phyloP scores from a whole-genome alignment of 1,140 invertebrate species.

The Zaprionus ghesquierei region DNA sequence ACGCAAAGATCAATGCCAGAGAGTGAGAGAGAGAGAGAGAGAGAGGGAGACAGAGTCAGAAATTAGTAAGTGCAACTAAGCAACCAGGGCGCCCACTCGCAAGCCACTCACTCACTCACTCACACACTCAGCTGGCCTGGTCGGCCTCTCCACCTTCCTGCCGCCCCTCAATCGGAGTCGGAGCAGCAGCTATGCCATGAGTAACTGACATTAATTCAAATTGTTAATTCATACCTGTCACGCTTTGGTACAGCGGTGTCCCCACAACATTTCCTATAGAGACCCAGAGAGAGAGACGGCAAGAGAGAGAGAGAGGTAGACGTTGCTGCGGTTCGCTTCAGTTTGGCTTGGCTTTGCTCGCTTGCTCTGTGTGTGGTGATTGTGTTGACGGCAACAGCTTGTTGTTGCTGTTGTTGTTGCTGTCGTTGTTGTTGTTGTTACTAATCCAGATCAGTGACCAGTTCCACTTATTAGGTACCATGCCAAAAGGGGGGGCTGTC shows the following conservation, averaged over 20 bases:
- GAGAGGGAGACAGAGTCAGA: conserved; percentile 46
- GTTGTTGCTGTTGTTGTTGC: conserved; percentile 35
- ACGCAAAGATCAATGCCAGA: conserved; percentile 77
- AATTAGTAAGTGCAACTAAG: conserved; percentile 80
- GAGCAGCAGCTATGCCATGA: conserved; percentile 74
- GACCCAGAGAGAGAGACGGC: conserved; percentile 16
- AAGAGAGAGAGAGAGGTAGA: background rate
- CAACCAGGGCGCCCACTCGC: conserved; percentile 72
- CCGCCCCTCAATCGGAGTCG: conserved; percentile 8
- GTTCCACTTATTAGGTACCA: conserved; percentile 78
- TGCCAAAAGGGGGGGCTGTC: conserved; percentile 44
- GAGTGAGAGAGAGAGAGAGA: background rate
- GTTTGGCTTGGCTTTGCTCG: conserved; percentile 14
- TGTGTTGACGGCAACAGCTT: conserved; percentile 74
- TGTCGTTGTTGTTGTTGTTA: conserved; percentile 56
- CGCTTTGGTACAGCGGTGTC: conserved; percentile 81
- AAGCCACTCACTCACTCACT: conserved; percentile 28
- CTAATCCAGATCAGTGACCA: conserved; percentile 80
- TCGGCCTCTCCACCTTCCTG: background rate
- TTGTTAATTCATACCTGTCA: conserved; percentile 81
- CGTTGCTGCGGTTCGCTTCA: background rate
- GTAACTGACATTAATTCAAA: conserved; percentile 81
- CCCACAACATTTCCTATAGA: conserved; percentile 74
- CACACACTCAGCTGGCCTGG: background rate
- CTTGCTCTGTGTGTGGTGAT: conserved; percentile 64